phyloP scores from a whole-genome alignment of 2,113 vertebrate species.

The Microcebus griseorufus region DNA sequence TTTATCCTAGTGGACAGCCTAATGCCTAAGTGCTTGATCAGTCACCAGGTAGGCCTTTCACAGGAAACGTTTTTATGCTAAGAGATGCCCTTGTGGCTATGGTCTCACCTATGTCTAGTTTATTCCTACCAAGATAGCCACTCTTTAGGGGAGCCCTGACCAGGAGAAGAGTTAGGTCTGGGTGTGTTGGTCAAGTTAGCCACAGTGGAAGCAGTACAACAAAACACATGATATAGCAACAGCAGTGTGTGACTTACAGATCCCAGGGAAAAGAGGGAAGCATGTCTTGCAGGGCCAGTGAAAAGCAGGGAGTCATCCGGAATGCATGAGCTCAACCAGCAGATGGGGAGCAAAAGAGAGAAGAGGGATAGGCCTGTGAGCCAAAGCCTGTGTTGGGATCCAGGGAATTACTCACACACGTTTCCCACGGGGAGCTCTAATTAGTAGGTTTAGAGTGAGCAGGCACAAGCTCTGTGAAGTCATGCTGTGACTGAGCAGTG shows the following conservation, averaged over 20 bases:
- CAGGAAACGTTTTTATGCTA: not conserved
- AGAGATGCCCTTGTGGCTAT: no score
- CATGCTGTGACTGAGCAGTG: not conserved
- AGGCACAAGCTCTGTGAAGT: not conserved
- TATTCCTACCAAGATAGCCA: not conserved
- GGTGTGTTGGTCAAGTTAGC: not conserved
- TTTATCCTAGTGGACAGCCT: not conserved
- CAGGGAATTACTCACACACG: not conserved
- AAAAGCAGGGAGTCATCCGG: not conserved
- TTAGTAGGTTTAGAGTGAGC: not conserved
- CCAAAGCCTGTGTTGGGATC: not conserved
- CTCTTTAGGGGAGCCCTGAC: not conserved
- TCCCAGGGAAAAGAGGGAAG: not conserved
- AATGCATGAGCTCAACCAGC: not conserved
- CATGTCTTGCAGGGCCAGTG: not conserved
- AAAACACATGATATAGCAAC: not conserved
- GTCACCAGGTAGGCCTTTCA: not conserved
- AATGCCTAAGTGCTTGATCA: not conserved
- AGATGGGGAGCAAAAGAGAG: not conserved
- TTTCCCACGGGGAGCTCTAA: not conserved
- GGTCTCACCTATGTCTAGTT: not conserved
- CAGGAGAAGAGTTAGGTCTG: not conserved
- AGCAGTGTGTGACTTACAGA: not conserved
- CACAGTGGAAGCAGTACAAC: not conserved
- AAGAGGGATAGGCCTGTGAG: not conserved